Conservation (phyloP, 2,797 vertebrate species). For the Diplodus puntazzo region DNA sequence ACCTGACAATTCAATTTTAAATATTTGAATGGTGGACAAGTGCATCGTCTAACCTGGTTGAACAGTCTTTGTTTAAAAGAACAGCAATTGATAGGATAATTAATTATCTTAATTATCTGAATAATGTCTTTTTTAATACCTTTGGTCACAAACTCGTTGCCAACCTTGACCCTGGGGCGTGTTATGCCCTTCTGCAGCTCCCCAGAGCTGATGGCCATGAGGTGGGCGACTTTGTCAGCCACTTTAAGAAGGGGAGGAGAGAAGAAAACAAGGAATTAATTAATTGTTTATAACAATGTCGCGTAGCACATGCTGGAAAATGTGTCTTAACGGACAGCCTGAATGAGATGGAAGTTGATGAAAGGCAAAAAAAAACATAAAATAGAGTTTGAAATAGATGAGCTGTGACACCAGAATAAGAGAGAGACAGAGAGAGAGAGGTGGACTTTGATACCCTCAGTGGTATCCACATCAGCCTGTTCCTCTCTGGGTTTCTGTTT, state of each 20-base stretch:
- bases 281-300: neutral
- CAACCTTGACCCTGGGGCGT: conserved; percentile 75
- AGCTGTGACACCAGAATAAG: neutral
- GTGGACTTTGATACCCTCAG: conserved; percentile 58
- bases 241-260: conserved; percentile 46
- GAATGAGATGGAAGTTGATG: neutral
- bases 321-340: neutral
- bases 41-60: neutral
- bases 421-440: neutral
- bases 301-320: conserved; percentile 1
- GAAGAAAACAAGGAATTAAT: neutral
- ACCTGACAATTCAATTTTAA: conserved; percentile 52
- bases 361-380: neutral
- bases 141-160: conserved; percentile 80
- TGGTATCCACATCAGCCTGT: conserved; percentile 83
- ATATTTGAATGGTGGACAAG: neutral
- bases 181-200: conserved; percentile 82
- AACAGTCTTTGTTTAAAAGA: neutral
- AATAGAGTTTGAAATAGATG: neutral
- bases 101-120: neutral
- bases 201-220: conserved; percentile 78
- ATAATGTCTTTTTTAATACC: conserved; percentile 34
- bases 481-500: conserved; percentile 86
- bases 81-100: too few species aligned
- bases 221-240: conserved; percentile 83